Evolutionary conservation across 2,113 vertebrate species (phyloP).

Genomic region (Athene cunicularia): DNA sequence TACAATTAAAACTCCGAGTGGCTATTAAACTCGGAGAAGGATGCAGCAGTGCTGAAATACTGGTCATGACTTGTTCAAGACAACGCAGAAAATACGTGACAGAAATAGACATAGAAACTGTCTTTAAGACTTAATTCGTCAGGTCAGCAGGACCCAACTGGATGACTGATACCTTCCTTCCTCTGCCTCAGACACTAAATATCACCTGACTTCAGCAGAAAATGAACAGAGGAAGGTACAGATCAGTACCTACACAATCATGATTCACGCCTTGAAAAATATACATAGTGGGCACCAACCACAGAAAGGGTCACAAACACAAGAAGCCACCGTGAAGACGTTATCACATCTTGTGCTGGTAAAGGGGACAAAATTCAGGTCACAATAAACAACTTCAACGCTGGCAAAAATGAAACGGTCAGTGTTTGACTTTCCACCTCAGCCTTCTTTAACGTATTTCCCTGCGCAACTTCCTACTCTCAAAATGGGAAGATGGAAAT

Average conservation of each 20-base stretch:
- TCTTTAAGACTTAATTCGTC: neutral
- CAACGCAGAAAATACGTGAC: neutral
- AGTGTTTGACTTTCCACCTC: neutral
- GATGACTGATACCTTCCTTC: neutral
- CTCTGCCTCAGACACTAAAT: neutral
- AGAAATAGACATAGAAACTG: neutral
- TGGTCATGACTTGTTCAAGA: neutral
- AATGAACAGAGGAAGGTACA: neutral
- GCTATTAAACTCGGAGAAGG: neutral
- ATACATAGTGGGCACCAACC: rapidly evolving
- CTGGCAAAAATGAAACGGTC: neutral
- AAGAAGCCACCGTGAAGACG: neutral
- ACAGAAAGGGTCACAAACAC: rapidly evolving
- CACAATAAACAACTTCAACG: neutral
- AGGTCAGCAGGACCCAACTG: neutral
- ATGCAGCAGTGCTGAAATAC: neutral
- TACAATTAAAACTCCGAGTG: neutral
- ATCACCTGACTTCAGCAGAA: neutral
- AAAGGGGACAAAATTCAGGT: neutral
- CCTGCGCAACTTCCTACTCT: neutral
- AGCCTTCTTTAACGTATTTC: neutral
- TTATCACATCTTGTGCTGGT: neutral
- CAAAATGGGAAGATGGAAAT: rapidly evolving
- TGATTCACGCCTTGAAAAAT: neutral
- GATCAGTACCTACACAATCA: neutral